Evolutionary conservation across 2,888 invertebrate genomes (phyloP).

Genomic region (Spodoptera littoralis): DNA sequence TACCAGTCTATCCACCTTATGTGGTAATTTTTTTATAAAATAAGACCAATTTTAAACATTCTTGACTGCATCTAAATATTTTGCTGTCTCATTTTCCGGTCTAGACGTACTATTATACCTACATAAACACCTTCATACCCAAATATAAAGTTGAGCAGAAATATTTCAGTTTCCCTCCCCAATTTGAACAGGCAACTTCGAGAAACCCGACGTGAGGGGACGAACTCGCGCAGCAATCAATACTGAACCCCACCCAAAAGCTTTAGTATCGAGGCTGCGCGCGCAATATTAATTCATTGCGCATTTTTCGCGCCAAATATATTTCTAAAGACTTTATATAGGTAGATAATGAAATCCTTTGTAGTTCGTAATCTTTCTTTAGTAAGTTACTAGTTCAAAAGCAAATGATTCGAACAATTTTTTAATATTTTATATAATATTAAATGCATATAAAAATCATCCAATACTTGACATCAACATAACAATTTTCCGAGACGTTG

Average conservation of each 20-base stretch:
- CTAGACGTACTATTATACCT: constrained; percentile 30
- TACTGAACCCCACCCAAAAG: constrained; percentile 76
- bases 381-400: no score
- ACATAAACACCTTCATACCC: constrained; percentile 42
- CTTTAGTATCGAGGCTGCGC: constrained; percentile 66
- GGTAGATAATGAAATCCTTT: no score
- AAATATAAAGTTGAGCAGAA: constrained; percentile 57
- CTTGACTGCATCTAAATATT: background rate
- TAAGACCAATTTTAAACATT: background rate
- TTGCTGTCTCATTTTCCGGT: constrained; percentile 29
- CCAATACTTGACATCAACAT: no score
- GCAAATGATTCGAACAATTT: no score
- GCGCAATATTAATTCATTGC: constrained; percentile 68
- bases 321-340: constrained; percentile 28
- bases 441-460: no score
- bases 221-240: constrained; percentile 78
- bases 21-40: background rate
- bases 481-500: constrained; percentile 65
- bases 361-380: no score
- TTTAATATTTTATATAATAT: no score
- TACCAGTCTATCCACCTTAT: background rate
- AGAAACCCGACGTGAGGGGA: constrained; percentile 66
- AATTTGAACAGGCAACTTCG: constrained; percentile 67
- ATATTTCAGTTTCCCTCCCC: constrained; percentile 72
- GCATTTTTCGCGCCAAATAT: constrained; percentile 75